Evolutionary conservation across 2,113 vertebrate species (phyloP), one percentile per base, ranked within the genome.

Genomic region (Ammodytes marinus): DNA sequence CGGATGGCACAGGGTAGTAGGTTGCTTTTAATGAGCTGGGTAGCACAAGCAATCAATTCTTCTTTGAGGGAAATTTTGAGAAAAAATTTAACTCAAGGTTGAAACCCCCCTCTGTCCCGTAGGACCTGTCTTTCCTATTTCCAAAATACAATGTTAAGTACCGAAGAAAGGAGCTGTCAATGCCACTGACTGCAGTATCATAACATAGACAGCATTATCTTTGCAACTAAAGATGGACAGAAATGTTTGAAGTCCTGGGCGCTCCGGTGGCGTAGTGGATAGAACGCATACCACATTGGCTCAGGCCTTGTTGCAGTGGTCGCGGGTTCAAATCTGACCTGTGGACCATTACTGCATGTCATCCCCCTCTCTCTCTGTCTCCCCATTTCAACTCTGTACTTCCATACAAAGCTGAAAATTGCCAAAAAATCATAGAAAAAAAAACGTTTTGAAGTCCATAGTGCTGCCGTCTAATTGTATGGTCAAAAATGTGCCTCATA

Each of bases 1-100:
- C 19, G 17, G 50, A 81, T 67, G 60, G 76, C 60, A 74, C 47
- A 15, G 17, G 52, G 55, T 65, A 47, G 27, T 37, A 46, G 73
- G 68, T 68, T 63, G 69, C 55, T 82, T 82, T 89, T 91, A 89
- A 90, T 90, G 84, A 88, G 73, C 61, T 15, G 67, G 57, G 39
- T 49, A 68, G 54, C 67, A 46, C 9, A n/a, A 61, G 35, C 68
- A 74, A 42, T 27, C 50, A 6, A 6, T 43, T 14, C 6, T 46
- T 10, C 69, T 63, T 55, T 46, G 27, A 1, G 27, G 27, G 27
- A 27, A 1, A 27, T 27, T 45, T 39, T 42, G 12, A 4, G 1
- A 46, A 70, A 61, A 27, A 9, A 10, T 66, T 72, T 65, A 58
- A 47, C 7, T 76, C 50, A 79, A 85, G 68, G 68, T 49, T 74